These are phyloP conservation scores for Rhinolophus ferrumequinum DNA, from an alignment of 2,113 vertebrate genomes.

Conservation along the genomic window DNA sequence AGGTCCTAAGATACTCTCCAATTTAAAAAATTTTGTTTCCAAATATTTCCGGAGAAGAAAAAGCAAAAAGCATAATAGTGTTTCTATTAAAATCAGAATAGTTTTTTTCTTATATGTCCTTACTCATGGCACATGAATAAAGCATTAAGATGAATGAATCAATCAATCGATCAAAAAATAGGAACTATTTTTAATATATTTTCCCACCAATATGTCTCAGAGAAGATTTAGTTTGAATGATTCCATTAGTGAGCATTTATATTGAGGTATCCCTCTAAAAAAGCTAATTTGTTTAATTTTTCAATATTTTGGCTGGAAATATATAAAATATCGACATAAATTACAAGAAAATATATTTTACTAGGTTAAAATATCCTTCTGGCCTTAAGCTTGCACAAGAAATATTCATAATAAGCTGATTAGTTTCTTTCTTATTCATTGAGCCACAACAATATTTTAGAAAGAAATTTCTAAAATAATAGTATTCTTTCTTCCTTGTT, in stretches of 20 bases:
- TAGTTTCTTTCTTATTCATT: not conserved
- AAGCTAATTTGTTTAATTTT: not conserved
- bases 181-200: conserved; percentile 23
- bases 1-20: not conserved
- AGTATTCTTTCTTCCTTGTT: conserved; percentile 60
- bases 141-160: too few relatives aligned
- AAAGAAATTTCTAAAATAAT: conserved; percentile 45
- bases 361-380: not conserved
- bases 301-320: not conserved
- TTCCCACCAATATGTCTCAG: not conserved
- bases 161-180: not conserved
- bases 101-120: not conserved
- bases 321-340: not conserved
- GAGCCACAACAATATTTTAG: conserved; percentile 32
- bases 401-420: not conserved
- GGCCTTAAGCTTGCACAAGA: not conserved
- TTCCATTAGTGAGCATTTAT: not conserved
- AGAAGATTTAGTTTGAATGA: not conserved
- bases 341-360: not conserved
- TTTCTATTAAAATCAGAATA: not conserved
- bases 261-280: not conserved
- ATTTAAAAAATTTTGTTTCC: not conserved
- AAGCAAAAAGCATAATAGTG: not conserved
- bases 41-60: not conserved
- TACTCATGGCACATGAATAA: not conserved